These are phyloP conservation scores for Patella pellucida DNA, from an alignment of 2,888 invertebrate genomes.

Conservation along the genomic window DNA sequence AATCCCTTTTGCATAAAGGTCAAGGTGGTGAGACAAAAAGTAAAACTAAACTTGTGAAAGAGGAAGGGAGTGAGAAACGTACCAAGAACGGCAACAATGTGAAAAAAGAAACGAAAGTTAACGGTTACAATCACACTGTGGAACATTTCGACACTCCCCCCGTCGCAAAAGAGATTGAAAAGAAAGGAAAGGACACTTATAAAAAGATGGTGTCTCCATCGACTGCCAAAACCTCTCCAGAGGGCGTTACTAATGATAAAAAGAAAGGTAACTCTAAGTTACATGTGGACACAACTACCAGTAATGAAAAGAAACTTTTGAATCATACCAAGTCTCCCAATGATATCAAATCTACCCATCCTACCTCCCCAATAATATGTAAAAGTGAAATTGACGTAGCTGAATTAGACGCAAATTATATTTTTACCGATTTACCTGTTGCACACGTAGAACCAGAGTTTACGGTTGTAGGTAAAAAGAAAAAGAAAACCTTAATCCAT, in stretches of 20 bases:
- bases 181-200: not conserved
- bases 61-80: not conserved
- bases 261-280: not conserved
- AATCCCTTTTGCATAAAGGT: not conserved
- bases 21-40: slow-evolving; percentile 22
- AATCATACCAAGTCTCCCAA: not conserved
- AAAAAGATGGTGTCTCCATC: not conserved
- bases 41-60: not conserved
- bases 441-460: slow-evolving; percentile 52
- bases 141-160: not conserved
- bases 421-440: slow-evolving; percentile 56
- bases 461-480: slow-evolving; percentile 50
- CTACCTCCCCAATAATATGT: not conserved
- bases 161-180: not conserved
- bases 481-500: slow-evolving; percentile 19
- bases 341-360: not conserved
- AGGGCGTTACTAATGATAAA: not conserved
- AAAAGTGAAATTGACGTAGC: not conserved
- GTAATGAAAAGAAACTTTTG: not conserved
- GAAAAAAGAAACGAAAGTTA: not conserved
- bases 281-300: not conserved
- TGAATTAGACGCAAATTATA: slow-evolving; percentile 34
- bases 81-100: not conserved
- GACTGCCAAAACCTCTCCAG: not conserved
- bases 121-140: not conserved